Conservation (phyloP, 2,797 vertebrate species). For the Liasis olivaceus region DNA sequence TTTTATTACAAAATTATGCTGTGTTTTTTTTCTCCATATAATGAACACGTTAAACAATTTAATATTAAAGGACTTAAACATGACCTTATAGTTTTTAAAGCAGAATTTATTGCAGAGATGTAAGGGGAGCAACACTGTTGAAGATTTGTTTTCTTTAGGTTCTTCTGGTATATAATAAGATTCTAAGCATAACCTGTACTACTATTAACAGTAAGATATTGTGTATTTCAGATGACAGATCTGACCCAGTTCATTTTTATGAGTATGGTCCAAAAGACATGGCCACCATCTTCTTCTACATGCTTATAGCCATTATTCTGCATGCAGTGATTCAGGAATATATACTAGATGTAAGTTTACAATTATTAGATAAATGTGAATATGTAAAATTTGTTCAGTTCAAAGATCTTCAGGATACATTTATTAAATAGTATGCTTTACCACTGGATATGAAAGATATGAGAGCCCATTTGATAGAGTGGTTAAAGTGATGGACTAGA, state of each 20-base stretch:
- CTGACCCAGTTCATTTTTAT: slow-evolving; percentile 78
- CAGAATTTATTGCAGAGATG: neutral
- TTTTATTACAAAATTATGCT: neutral
- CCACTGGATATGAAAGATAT: neutral
- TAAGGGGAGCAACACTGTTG: neutral
- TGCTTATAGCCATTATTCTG: slow-evolving; percentile 84
- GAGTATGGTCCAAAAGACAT: slow-evolving; percentile 84
- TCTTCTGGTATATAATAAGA: neutral
- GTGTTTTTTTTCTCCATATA: neutral
- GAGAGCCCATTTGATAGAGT: neutral
- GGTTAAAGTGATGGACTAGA: neutral
- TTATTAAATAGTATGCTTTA: neutral
- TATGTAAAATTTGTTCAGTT: neutral
- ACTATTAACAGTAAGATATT: slow-evolving; percentile 1
- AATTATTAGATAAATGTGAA: neutral
- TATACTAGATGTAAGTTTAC: slow-evolving; percentile 82
- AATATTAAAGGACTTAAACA: neutral
- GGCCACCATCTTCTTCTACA: slow-evolving; percentile 86
- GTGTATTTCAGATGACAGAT: slow-evolving; percentile 72
- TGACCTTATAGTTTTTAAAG: neutral
- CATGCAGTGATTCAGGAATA: slow-evolving; percentile 87
- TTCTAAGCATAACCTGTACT: neutral
- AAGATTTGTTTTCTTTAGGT: neutral
- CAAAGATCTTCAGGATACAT: neutral
- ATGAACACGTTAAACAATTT: neutral